phyloP scores from a whole-genome alignment of 2,113 vertebrate species.

The Galemys pyrenaicus region DNA sequence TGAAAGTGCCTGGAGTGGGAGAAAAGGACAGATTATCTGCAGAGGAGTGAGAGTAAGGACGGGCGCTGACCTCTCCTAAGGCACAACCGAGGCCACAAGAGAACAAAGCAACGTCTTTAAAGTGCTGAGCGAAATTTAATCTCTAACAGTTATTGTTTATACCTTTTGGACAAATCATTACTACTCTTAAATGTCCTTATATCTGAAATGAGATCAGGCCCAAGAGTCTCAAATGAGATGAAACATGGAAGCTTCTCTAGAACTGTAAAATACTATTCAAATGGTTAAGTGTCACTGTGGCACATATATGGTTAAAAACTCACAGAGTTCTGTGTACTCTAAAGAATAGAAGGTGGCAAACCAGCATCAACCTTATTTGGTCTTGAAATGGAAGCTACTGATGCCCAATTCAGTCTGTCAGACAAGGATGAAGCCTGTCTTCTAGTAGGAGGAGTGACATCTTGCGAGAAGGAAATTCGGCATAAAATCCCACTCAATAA shows the following conservation, averaged over 20 bases:
- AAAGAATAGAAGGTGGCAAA: neutral
- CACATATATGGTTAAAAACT: neutral
- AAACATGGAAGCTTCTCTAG: neutral
- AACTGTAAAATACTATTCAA: neutral
- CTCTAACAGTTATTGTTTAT: neutral
- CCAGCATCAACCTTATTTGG: neutral
- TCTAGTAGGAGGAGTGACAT: constrained; percentile 4
- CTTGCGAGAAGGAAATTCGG: constrained; percentile 43
- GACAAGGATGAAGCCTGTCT: constrained; percentile 33
- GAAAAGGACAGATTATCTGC: too few species aligned
- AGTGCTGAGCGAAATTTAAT: neutral
- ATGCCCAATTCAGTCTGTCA: constrained; percentile 32
- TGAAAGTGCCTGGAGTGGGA: neutral
- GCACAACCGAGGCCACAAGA: neutral
- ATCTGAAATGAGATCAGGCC: neutral
- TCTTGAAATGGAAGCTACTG: constrained; percentile 25
- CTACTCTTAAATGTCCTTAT: neutral
- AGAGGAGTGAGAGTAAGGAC: neutral
- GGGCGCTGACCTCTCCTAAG: neutral
- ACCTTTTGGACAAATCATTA: neutral
- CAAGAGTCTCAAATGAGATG: neutral
- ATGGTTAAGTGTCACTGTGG: neutral
- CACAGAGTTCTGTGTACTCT: neutral
- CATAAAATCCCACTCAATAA: constrained; percentile 54
- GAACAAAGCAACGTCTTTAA: neutral